phyloP scores from a whole-genome alignment of 2,888 invertebrate genomes.

The Amphimallon solstitiale region DNA sequence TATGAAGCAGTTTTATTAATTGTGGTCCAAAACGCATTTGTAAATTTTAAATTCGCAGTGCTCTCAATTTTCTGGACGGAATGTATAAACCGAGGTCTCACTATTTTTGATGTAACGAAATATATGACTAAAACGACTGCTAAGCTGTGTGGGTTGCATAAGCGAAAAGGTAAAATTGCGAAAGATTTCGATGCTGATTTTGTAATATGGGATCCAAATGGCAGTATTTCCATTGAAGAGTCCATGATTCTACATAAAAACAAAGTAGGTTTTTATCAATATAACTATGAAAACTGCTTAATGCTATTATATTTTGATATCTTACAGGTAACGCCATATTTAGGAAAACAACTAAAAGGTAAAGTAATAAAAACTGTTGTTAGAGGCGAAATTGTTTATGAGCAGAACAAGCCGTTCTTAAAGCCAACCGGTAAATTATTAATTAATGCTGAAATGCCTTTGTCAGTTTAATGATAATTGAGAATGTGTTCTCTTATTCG shows the following conservation, averaged over 20 bases:
- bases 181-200: constrained; percentile 77
- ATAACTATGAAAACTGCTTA: constrained; percentile 5
- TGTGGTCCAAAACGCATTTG: no score
- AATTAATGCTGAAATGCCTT: constrained; percentile 49
- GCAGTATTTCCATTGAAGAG: constrained; percentile 67
- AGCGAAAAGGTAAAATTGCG: constrained; percentile 71
- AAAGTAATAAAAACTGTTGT: constrained; percentile 73
- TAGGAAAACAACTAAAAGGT: constrained; percentile 69
- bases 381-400: constrained; percentile 71
- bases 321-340: constrained; percentile 73
- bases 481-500: no score
- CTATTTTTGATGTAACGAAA: constrained; percentile 67
- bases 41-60: constrained; percentile 65
- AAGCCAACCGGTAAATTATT: constrained; percentile 65
- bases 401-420: constrained; percentile 60
- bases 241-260: constrained; percentile 75
- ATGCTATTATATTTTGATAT: constrained; percentile 30
- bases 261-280: constrained; percentile 65
- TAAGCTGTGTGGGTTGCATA: constrained; percentile 69
- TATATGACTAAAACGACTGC: constrained; percentile 72
- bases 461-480: no score
- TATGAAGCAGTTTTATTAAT: no score
- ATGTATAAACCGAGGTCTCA: constrained; percentile 66
- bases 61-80: constrained; percentile 77
- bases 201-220: constrained; percentile 76